These are phyloP conservation scores for Macropis europaea DNA, from an alignment of 2,888 invertebrate genomes.

Conservation along the genomic window DNA sequence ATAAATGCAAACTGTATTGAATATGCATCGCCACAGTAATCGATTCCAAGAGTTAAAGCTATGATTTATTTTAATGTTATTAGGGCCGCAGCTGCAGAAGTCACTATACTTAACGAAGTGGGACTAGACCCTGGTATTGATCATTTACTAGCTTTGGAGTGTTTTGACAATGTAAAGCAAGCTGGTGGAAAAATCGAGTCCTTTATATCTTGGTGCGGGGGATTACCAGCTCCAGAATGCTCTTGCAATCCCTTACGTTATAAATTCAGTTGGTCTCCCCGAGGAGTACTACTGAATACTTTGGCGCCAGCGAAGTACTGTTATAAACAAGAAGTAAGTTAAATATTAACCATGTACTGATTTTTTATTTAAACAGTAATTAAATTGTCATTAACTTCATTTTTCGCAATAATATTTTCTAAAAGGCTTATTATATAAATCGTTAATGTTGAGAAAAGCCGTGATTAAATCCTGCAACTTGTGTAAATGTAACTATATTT, in stretches of 20 bases:
- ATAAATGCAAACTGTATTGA: too few relatives aligned
- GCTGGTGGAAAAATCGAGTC: conserved; percentile 96
- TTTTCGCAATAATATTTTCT: too few relatives aligned
- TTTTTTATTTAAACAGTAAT: background rate
- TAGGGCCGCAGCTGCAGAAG: conserved; percentile 92
- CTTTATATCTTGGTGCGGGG: conserved; percentile 98
- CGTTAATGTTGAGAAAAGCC: too few relatives aligned
- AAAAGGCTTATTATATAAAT: too few relatives aligned
- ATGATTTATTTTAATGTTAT: conserved; percentile 2
- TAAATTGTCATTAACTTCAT: background rate
- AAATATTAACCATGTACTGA: background rate
- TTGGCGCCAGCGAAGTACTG: conserved; percentile 94
- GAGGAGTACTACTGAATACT: conserved; percentile 95
- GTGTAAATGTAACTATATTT: too few relatives aligned
- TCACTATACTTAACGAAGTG: conserved; percentile 97
- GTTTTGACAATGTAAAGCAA: conserved; percentile 94
- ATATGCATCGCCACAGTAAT: too few relatives aligned
- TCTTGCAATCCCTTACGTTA: conserved; percentile 94
- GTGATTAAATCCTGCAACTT: too few relatives aligned
- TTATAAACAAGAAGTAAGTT: conserved; percentile 86
- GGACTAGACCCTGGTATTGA: conserved; percentile 99
- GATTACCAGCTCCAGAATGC: conserved; percentile 97
- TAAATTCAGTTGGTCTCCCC: conserved; percentile 98
- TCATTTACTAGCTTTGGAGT: conserved; percentile 97
- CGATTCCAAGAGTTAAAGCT: background rate